Evolutionary conservation across 2,113 vertebrate genomes (phyloP).

Genomic region (Indicator maculatus): DNA sequence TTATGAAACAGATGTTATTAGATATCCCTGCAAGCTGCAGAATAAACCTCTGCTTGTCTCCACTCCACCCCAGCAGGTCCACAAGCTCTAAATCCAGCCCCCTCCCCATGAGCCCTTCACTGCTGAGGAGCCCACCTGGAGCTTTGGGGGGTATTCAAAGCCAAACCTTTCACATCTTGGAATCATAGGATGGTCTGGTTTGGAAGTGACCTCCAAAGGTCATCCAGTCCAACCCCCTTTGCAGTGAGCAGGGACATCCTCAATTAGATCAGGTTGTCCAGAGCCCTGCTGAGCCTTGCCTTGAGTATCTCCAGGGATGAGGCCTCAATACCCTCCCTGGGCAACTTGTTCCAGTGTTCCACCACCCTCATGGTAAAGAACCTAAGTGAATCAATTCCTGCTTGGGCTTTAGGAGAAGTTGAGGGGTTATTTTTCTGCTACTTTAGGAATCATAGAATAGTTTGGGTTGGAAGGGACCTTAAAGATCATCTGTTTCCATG

Average conservation of each 20-base stretch:
- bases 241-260: too few relatives aligned
- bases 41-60: neutral
- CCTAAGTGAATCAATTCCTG: neutral
- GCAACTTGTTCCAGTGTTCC: too few relatives aligned
- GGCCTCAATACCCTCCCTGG: too few relatives aligned
- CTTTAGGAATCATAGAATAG: neutral
- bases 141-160: neutral
- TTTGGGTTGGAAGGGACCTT: too few relatives aligned
- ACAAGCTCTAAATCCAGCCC: neutral
- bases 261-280: too few relatives aligned
- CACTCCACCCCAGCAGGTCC: neutral
- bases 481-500: too few relatives aligned
- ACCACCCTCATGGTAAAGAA: too few relatives aligned
- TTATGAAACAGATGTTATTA: neutral
- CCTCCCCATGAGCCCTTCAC: neutral
- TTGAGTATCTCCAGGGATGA: too few relatives aligned
- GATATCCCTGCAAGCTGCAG: neutral
- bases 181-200: too few relatives aligned
- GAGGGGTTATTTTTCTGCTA: neutral
- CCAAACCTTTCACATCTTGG: neutral
- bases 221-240: too few relatives aligned
- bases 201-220: too few relatives aligned
- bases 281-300: too few relatives aligned
- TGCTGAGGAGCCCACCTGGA: neutral
- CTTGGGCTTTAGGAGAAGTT: neutral